Conservation (phyloP, 2,113 vertebrate genomes). For the Zingel zingel region DNA sequence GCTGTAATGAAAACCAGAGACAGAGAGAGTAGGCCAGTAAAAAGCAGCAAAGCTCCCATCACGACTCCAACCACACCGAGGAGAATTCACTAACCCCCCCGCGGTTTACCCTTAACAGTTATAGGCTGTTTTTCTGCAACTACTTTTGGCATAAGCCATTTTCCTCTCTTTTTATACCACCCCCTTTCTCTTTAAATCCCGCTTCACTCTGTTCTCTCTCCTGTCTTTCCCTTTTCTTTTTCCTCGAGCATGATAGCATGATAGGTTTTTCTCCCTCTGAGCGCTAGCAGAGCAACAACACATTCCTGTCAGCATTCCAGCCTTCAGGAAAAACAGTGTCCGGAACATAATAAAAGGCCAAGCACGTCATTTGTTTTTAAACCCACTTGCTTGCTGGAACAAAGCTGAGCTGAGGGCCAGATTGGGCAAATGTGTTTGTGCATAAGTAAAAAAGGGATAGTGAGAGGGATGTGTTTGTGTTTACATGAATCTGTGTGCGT, state of each 20-base stretch:
- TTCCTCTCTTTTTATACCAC: background rate
- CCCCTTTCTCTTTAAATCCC: constrained; percentile 12
- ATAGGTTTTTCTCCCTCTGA: constrained; percentile 77
- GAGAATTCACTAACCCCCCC: constrained; percentile 11
- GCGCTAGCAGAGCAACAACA: constrained; percentile 81
- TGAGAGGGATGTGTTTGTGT: constrained; percentile 66
- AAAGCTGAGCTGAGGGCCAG: constrained; percentile 70
- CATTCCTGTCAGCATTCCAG: constrained; percentile 84
- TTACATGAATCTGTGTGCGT: constrained; percentile 50
- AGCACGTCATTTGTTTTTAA: constrained; percentile 82
- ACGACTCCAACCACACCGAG: constrained; percentile 22
- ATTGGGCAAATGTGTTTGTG: constrained; percentile 71
- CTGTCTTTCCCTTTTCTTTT: constrained; percentile 26
- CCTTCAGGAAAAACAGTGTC: constrained; percentile 82
- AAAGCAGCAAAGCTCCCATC: constrained; percentile 44
- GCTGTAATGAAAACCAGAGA: constrained; percentile 77
- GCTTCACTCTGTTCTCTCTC: constrained; percentile 4
- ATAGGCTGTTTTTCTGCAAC: constrained; percentile 55
- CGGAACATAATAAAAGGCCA: constrained; percentile 83
- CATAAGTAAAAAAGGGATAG: constrained; percentile 48
- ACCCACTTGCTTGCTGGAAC: constrained; percentile 78
- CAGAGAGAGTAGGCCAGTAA: constrained; percentile 32
- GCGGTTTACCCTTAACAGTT: constrained; percentile 23
- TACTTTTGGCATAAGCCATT: constrained; percentile 6
- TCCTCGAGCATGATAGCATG: constrained; percentile 57